phyloP scores from a whole-genome alignment of 2,113 vertebrate genomes.

The Taxidea taxus region DNA sequence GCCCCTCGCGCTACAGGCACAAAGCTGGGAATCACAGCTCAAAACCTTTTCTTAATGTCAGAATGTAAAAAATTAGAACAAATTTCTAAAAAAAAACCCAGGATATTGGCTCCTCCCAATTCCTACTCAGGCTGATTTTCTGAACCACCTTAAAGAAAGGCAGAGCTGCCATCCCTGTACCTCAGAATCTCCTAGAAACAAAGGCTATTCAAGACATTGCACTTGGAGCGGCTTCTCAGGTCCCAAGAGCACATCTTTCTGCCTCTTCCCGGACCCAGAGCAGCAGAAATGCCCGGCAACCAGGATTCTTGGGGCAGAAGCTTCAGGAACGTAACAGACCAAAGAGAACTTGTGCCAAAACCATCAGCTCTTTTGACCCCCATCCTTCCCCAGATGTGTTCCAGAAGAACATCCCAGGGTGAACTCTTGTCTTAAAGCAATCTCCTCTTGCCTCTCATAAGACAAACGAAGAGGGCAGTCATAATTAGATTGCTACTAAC shows the following conservation, averaged over 20 bases:
- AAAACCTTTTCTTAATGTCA: not conserved
- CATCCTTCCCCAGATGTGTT: not conserved
- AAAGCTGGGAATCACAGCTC: not conserved
- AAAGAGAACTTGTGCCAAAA: not conserved
- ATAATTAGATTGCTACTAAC: constrained; percentile 64
- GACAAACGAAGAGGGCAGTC: constrained; percentile 17
- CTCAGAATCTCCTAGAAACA: constrained; percentile 23
- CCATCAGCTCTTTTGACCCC: not conserved
- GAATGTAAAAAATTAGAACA: constrained; percentile 4
- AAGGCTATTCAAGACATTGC: not conserved
- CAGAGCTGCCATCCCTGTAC: not conserved
- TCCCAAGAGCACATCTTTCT: not conserved
- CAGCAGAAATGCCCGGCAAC: not conserved
- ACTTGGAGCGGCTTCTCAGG: not conserved
- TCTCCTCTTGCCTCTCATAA: not conserved
- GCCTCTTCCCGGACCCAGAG: not conserved
- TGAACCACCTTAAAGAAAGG: not conserved
- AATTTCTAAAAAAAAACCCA: not conserved
- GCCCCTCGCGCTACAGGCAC: not conserved
- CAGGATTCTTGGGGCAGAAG: not conserved
- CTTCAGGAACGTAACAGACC: not conserved
- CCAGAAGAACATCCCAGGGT: not conserved
- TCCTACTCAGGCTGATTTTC: not conserved
- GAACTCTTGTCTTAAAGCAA: not conserved
- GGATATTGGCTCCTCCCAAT: not conserved